Evolutionary conservation across 2,888 invertebrate species (phyloP), one percentile per base, ranked within the genome.

Genomic region (Caenorhabditis imperialis): DNA sequence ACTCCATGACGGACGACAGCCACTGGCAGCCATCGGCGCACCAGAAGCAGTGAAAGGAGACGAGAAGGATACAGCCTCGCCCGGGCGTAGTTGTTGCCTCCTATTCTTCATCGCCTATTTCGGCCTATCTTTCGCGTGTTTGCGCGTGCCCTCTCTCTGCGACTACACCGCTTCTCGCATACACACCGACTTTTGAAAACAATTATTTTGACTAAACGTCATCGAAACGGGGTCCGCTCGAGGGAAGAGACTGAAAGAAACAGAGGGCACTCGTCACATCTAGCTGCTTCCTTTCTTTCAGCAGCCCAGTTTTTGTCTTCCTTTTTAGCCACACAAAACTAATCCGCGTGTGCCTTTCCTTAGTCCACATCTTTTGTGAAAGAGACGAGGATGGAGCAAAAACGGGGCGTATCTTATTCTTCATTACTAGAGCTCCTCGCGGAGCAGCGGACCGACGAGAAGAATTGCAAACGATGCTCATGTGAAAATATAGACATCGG

Each of bases 171-270:
- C 40, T 12, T 44, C 18, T 27, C 57, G 25, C 54, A 38, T 35
- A 33, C 55, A 45, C 55, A 38, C 50, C 50, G 65, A 57, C 57
- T 57, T 65, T 50, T 57, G 55, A 65, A 50, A 65, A 65, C 57
- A 65, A 65, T 65, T 57, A 65, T 65, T 65, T 65, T 55, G 54
- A 48, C 54, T 38, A 45, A 48, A 33, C 5, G 62, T 27, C 48
- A 27, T 27, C 30, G 10, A 10, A 30, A 20, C 48, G n/a, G n/a
- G 38, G 25, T 27, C 20, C 5, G 27, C 40, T 23, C 22, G 42
- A 30, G 44, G 40, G 27, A 23, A 55, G 27, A 38, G 60, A 42
- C n/a, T 25, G 14, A 47, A 18, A 8, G 30, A 37, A 3, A 35
- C 5, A 27, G 50, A 40, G 37, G 6, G 44, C 16, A 6, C 44